phyloP scores from a whole-genome alignment of 2,113 vertebrate genomes.

The Microcebus ravelobensis region DNA sequence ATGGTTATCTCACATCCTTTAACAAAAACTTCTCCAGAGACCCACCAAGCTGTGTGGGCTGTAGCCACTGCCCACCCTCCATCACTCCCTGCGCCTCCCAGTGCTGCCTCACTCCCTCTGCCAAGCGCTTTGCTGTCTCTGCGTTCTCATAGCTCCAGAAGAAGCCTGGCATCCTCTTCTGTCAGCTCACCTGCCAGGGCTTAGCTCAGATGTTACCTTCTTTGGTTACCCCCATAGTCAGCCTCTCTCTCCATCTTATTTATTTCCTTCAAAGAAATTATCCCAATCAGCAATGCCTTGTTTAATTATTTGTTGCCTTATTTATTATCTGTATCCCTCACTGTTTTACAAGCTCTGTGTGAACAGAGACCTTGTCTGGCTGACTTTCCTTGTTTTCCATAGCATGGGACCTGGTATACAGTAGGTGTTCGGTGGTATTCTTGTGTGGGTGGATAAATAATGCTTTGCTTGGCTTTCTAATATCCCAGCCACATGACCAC shows the following conservation, averaged over 20 bases:
- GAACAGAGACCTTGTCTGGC: neutral
- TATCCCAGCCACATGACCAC: neutral
- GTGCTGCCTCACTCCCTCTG: no score
- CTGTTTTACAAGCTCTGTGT: neutral
- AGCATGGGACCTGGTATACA: neutral
- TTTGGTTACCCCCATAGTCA: neutral
- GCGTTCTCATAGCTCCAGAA: neutral
- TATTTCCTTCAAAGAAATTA: neutral
- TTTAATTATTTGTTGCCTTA: neutral
- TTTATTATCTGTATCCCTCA: neutral
- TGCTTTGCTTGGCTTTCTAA: neutral
- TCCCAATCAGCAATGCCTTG: neutral
- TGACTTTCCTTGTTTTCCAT: neutral
- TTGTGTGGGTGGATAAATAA: neutral
- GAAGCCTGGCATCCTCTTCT: neutral
- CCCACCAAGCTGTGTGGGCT: no score
- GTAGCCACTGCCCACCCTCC: neutral
- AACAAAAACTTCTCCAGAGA: neutral
- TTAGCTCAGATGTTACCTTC: neutral
- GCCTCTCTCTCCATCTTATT: neutral
- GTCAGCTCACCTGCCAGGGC: neutral
- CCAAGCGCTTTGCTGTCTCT: neutral
- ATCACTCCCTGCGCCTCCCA: accelerated
- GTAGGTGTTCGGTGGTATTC: neutral
- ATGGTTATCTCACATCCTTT: neutral